Conservation (phyloP, 2,797 vertebrate species). For the Lacerta agilis region DNA sequence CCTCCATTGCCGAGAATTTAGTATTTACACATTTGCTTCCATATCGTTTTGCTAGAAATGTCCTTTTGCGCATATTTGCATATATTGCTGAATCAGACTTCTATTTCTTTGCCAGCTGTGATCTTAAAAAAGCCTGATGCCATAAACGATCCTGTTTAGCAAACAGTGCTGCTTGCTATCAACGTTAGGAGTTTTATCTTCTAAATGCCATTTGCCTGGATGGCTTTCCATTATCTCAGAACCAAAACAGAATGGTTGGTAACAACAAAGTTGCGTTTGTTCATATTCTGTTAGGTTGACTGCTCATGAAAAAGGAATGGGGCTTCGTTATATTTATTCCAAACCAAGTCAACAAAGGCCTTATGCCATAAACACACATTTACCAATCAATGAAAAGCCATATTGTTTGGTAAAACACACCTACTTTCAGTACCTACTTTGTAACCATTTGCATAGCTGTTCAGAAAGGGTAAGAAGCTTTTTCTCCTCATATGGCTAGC, state of each 20-base stretch:
- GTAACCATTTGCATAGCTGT: background rate
- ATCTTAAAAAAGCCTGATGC: slow-evolving; percentile 17
- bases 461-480: background rate
- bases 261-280: slow-evolving; percentile 31
- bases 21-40: background rate
- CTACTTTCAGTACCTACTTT: background rate
- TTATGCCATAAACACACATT: background rate
- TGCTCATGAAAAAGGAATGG: slow-evolving; percentile 35
- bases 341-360: slow-evolving; percentile 9
- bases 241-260: background rate
- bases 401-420: background rate
- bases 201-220: slow-evolving; percentile 36
- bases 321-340: slow-evolving; percentile 28
- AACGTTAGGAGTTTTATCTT: slow-evolving; percentile 26
- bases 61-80: background rate
- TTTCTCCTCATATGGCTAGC: background rate
- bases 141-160: background rate
- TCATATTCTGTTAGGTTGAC: background rate
- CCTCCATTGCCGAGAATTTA: slow-evolving; percentile 10
- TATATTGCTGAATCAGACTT: slow-evolving; percentile 20
- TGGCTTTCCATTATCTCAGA: slow-evolving; percentile 45
- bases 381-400: background rate
- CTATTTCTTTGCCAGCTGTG: background rate
- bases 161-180: background rate
- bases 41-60: background rate